Base-by-base conservation (phyloP, 1,140 invertebrate species). In the Bicyclus anynana region DNA sequence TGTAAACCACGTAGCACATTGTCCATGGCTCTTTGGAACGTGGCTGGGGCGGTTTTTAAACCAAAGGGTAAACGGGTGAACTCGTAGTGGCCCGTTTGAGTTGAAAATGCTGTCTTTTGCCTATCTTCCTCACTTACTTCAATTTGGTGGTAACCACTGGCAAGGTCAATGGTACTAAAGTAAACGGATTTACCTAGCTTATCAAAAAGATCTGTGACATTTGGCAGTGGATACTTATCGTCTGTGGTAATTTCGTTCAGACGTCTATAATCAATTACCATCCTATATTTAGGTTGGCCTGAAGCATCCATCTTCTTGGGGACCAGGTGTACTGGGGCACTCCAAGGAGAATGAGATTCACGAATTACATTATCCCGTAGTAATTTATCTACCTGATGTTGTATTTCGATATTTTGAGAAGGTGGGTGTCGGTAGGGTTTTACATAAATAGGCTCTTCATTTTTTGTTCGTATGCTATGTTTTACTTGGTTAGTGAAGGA, bases 221-320 rank as follows among this genome's bases (percentile, higher is more conserved):
- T 81, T 0, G 91, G 91, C 5, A 93, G 44, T 0, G 91, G 91
- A 63, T 85, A 92, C 14, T 69, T 65, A 54, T 92, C 90, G 5
- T 66, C 68, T 7, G 80, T 65, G 2, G 80, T 87, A 52, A 67
- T 72, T 10, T 82, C 73, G 56, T 89, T 89, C 18, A 89, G 38
- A 48, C 57, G 42, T 58, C 80, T 40, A 40, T 77, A 87, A 58
- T 85, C 83, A 6, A 81, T 61, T 2, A 79, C 72, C 20, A 80
- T 17, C 33, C 65, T 48, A 13, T 16, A 70, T 53, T 70, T 74
- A 1, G 18, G 2, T 26, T 66, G 14, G 0, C 70, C 67, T 14
- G 70, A 51, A 7, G 60, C 59, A 26, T 75, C 72, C 0, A 17
- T 0, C 42, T 75, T 75, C 20, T 75, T 75, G 0, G 57, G 53